A percentile compares a stretch with the other conserved stretches of the same genome.
These are phyloP conservation scores for Turnix velox DNA, from an alignment of 2,113 vertebrate species.

Conservation along the genomic window DNA sequence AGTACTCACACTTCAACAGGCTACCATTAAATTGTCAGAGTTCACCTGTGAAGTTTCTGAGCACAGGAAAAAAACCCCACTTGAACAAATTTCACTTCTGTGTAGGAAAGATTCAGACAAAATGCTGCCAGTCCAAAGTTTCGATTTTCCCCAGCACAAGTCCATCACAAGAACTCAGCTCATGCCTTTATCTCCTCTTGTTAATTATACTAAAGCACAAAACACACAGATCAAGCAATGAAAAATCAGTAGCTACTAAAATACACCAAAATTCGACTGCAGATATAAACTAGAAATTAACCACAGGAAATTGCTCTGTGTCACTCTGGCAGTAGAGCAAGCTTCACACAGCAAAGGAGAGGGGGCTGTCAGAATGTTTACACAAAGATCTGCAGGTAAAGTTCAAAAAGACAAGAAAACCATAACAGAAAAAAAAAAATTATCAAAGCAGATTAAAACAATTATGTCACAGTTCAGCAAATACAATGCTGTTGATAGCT, in stretches of 20 bases:
- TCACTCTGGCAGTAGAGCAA: neutral
- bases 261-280: neutral
- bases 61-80: neutral
- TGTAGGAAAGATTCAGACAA: neutral
- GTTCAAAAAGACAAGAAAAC: slow-evolving; percentile 63
- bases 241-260: neutral
- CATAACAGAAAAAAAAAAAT: slow-evolving; percentile 49
- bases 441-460: neutral
- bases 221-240: neutral
- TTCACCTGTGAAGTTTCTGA: neutral
- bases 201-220: neutral
- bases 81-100: neutral
- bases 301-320: neutral
- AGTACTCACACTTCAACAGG: neutral
- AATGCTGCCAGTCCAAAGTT: neutral
- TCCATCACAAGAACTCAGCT: neutral
- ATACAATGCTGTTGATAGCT: neutral
- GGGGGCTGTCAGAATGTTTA: neutral
- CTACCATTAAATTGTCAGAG: neutral
- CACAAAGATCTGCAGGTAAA: slow-evolving; percentile 22
- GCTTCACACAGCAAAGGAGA: neutral
- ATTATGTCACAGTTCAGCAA: neutral
- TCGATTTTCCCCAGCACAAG: neutral
- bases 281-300: neutral
- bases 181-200: neutral